Percentiles rank a stretch among this genome's conserved stretches.
Conservation (phyloP, 2,888 invertebrate species). For the Lapara coniferarum region DNA sequence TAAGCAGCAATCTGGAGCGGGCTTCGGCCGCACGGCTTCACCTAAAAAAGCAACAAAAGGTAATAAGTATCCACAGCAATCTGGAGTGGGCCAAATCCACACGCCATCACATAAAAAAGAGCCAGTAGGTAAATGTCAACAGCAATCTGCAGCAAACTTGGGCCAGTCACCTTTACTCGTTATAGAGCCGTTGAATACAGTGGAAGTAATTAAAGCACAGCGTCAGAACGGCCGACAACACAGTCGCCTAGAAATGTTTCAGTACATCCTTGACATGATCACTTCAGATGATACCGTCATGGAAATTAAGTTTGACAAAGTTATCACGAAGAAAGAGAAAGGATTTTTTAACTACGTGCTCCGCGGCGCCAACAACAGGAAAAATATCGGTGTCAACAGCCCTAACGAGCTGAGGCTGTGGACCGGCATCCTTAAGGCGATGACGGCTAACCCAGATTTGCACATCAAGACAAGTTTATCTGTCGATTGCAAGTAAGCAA, state of each 20-base stretch:
- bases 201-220: background rate
- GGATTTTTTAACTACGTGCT: background rate
- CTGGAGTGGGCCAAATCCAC: too few species aligned
- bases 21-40: too few species aligned
- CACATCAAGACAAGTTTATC: background rate
- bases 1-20: too few species aligned
- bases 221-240: background rate
- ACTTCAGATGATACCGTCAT: background rate
- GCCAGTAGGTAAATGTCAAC: too few species aligned
- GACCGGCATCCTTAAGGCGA: background rate
- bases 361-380: slow-evolving; percentile 8
- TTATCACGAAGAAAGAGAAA: slow-evolving; percentile 9
- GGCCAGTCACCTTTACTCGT: too few species aligned
- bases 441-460: background rate
- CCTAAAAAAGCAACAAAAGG: too few species aligned
- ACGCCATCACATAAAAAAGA: too few species aligned
- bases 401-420: background rate
- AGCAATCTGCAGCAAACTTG: too few species aligned
- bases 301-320: background rate
- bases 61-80: too few species aligned
- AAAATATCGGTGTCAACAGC: background rate
- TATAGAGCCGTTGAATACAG: background rate
- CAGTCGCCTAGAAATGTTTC: background rate
- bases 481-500: background rate
- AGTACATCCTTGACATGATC: background rate